Base-by-base conservation (phyloP, 1,140 invertebrate species). In the Episyrphus balteatus region DNA sequence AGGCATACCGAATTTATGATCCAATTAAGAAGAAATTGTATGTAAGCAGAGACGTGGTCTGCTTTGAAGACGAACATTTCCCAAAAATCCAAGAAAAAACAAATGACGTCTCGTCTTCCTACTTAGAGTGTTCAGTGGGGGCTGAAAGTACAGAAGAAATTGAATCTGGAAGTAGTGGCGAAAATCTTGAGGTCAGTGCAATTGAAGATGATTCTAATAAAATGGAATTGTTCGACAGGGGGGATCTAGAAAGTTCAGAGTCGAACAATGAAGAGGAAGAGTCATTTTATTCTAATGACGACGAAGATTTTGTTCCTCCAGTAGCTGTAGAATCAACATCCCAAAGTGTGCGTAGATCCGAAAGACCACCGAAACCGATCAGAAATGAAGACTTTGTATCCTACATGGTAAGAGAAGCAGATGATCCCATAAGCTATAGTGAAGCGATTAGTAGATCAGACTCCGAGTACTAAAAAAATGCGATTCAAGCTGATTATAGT, bases 1-100 rank as follows among this genome's bases (percentile, higher is more conserved):
- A 49, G 17, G 36, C 42, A n/a, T 44, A 49, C 15, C 34, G 42
- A 6, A n/a, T 49, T 15, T 49, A 40, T 17, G 42, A 44, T 38
- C 5, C n/a, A n/a, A n/a, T n/a, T n/a, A n/a, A n/a, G n/a, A n/a
- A n/a, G n/a, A n/a, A n/a, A n/a, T n/a, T n/a, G n/a, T n/a, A n/a
- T n/a, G n/a, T n/a, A n/a, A n/a, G n/a, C n/a, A n/a, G n/a, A n/a
- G n/a, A n/a, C n/a, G n/a, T n/a, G n/a, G n/a, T n/a, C n/a, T n/a
- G n/a, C n/a, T n/a, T n/a, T n/a, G n/a, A n/a, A n/a, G n/a, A n/a
- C n/a, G n/a, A n/a, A n/a, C n/a, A n/a, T n/a, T n/a, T n/a, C n/a
- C n/a, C n/a, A n/a, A n/a, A n/a, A n/a, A n/a, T n/a, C n/a, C n/a
- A n/a, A n/a, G n/a, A n/a, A n/a, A 19, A 14, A 15, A 39, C 26